Evolutionary conservation across 2,113 vertebrate genomes (phyloP), one percentile per base, ranked within the genome.

Genomic region (Rhynchomys soricoides): DNA sequence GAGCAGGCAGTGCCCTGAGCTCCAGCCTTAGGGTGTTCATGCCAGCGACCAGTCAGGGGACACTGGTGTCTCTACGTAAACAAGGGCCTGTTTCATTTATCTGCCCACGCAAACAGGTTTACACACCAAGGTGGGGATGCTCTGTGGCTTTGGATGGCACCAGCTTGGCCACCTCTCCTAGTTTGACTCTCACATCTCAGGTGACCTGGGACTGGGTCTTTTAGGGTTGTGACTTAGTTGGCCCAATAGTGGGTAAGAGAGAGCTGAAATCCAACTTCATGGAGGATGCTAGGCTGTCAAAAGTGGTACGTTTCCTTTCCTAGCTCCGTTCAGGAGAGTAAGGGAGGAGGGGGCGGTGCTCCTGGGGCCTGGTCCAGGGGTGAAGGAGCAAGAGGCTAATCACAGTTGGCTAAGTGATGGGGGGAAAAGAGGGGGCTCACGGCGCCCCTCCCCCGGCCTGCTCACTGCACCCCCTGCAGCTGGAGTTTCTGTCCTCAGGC

Each of bases 1-100:
- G 13, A 22, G 13, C 0, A 5, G 0, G 4, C 45, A 2, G 37
- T 0, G 37, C 13, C 3, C 5, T 37, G 85, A 11, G 59, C 9
- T n/a, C 70, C 37, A 17, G 0, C 45, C 8, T 45, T 22, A 7
- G 71, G 0, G 13, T 3, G 70, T 24, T 48, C 37, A 0, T 1
- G 57, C 73, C 13, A 21, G 50, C 26, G 52, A 70, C 13, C 15
- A 5, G 52, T 68, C 29, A 21, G 57, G 87, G 13, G 15, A 37
- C 43, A 40, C 13, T 50, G 37, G 37, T 10, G 12, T 48, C 26
- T 7, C 37, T 37, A 34, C 9, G 8, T 48, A 9, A 45, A 24
- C 59, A 31, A 43, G 15, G 16, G 17, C 50, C 34, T n/a, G 50
- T 12, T n/a, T 37, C 37, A n/a, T 15, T 45, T 29, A 15, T 4